Evolutionary conservation across 2,888 invertebrate genomes (phyloP).

Genomic region (Agonopterix arenella): DNA sequence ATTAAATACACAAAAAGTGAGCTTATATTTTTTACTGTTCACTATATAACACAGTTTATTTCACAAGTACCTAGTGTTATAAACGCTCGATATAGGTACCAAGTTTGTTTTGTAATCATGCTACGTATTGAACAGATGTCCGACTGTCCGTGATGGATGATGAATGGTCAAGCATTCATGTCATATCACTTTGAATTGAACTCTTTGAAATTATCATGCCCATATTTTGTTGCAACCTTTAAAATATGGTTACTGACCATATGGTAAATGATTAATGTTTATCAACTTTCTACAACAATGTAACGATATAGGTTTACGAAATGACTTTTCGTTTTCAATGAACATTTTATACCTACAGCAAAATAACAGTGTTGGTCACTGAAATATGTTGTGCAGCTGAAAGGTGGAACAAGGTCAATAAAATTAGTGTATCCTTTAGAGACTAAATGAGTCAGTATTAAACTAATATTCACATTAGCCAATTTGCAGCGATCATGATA

Average conservation of each 20-base stretch:
- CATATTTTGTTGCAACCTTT: slow-evolving; percentile 20
- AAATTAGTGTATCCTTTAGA: slow-evolving; percentile 31
- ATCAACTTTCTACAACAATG: slow-evolving; percentile 25
- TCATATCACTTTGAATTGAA: not conserved
- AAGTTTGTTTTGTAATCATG: too few species aligned
- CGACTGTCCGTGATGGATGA: too few species aligned
- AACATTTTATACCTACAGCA: not conserved
- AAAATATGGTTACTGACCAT: slow-evolving; percentile 25
- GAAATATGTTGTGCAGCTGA: slow-evolving; percentile 12
- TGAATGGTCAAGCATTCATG: too few species aligned
- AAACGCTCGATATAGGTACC: too few species aligned
- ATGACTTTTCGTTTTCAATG: not conserved
- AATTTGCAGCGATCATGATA: too few species aligned
- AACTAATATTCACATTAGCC: too few species aligned
- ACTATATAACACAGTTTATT: too few species aligned
- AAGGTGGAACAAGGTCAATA: slow-evolving; percentile 39
- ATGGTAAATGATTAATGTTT: slow-evolving; percentile 21
- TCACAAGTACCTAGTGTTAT: too few species aligned
- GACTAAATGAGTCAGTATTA: slow-evolving; percentile 8
- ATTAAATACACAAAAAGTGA: too few species aligned
- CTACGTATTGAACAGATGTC: too few species aligned
- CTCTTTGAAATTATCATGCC: slow-evolving; percentile 10
- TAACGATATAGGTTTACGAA: not conserved
- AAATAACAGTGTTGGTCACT: slow-evolving; percentile 1
- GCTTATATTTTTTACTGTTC: too few species aligned